These are phyloP conservation scores for Athalia rosae DNA, from an alignment of 2,888 invertebrate genomes.

Conservation along the genomic window DNA sequence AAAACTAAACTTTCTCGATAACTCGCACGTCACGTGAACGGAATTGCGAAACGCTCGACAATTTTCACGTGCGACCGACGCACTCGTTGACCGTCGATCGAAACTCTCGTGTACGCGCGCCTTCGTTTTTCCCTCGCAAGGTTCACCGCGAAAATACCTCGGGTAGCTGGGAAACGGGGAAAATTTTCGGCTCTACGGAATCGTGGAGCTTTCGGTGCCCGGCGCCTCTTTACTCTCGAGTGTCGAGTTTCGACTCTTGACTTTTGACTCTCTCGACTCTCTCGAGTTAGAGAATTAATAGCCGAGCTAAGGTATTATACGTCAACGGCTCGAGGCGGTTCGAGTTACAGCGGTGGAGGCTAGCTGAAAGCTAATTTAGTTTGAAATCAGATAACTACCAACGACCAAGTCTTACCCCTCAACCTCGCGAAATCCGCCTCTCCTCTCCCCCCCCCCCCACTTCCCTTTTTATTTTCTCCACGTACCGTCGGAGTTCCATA, in stretches of 20 bases:
- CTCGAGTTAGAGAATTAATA: slow-evolving; percentile 33
- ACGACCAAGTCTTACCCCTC: background rate
- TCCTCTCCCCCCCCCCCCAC: background rate
- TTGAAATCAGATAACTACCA: slow-evolving; percentile 37
- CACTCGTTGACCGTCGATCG: too few species aligned
- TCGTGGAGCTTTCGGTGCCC: slow-evolving; percentile 23
- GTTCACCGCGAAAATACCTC: too few species aligned
- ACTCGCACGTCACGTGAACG: too few species aligned
- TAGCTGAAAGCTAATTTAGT: slow-evolving; percentile 42
- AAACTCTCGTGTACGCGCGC: too few species aligned
- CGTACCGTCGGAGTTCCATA: too few species aligned
- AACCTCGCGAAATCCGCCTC: background rate
- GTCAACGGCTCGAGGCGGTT: slow-evolving; percentile 40
- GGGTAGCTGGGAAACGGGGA: background rate
- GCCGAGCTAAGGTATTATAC: slow-evolving; percentile 18
- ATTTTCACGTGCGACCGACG: too few species aligned
- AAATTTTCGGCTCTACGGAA: slow-evolving; percentile 14
- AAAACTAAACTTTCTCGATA: too few species aligned
- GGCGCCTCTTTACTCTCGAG: slow-evolving; percentile 9
- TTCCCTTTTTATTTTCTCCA: background rate
- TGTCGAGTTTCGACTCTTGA: background rate
- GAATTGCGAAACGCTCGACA: too few species aligned
- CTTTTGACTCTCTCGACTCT: slow-evolving; percentile 20
- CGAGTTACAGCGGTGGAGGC: slow-evolving; percentile 39
- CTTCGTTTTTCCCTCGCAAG: too few species aligned